Evolutionary conservation across 1,140 invertebrate species (phyloP), one percentile per base, ranked within the genome.

Genomic region (Drosophila sproati): DNA sequence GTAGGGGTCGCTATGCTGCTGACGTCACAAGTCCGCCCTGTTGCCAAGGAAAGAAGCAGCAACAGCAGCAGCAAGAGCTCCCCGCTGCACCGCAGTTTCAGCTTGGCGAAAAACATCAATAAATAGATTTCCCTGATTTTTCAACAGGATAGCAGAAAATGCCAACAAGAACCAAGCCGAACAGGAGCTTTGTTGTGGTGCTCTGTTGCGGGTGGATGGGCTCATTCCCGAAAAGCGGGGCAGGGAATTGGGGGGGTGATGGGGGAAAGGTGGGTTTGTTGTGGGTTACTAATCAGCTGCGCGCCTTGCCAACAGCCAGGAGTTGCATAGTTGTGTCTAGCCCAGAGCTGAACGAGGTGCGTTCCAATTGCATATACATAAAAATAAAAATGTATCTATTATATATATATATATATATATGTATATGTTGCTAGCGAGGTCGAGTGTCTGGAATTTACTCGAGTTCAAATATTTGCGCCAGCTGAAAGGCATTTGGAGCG

Each of bases 121-220:
- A 91, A 91, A 91, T 91, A 91, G 89, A 91, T 91, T 91, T 91
- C 85, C 89, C 89, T 91, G 89, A 90, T 91, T 91, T 91, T 91
- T 89, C 79, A 91, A 91, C 89, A 91, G 89, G 89, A 91, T 83
- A 87, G 77, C 89, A 91, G 89, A 64, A 91, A 79, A 64, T 5
- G 29, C 31, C 52, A 51, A 54, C 43, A 52, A 47, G 39, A 39
- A 32, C 35, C 43, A 63, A 41, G 3, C 4, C 54, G 10, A 50
- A 29, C 63, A 32, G 70, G 54, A 68, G n/a, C 41, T 66, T 57
- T 48, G 51, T 63, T 48, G 12, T 54, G 7, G 37, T 5, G 7
- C 28, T 35, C n/a, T 34, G 61, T 41, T 6, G 7, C 10, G 29
- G 1, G 2, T 52, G n/a, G 7, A 20, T 20, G 20, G 6, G 7